phyloP scores from a whole-genome alignment of 2,797 vertebrate species.

The Hephaestus fuliginosus region DNA sequence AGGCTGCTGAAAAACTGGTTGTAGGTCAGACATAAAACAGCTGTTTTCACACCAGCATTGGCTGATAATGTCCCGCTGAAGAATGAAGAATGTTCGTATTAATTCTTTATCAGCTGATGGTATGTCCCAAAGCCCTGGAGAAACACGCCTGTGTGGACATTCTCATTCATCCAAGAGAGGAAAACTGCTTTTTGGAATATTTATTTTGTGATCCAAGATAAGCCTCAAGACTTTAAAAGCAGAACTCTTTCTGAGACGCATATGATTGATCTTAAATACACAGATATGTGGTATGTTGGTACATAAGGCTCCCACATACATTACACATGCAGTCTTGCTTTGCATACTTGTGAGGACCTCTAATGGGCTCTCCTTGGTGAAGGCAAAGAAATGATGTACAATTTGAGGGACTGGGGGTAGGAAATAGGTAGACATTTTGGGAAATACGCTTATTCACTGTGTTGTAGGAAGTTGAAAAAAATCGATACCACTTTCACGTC shows the following conservation, averaged over 20 bases:
- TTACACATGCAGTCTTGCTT: slow-evolving; percentile 7
- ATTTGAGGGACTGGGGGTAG: neutral
- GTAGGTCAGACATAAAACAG: slow-evolving; percentile 73
- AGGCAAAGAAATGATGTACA: neutral
- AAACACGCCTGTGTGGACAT: slow-evolving; percentile 38
- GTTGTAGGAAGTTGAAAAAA: neutral
- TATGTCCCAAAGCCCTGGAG: slow-evolving; percentile 47
- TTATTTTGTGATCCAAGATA: slow-evolving; percentile 65
- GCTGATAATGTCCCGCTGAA: slow-evolving; percentile 66
- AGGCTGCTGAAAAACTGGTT: slow-evolving; percentile 58
- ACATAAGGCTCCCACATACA: slow-evolving; percentile 10
- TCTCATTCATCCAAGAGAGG: slow-evolving; percentile 51
- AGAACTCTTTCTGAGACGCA: slow-evolving; percentile 35
- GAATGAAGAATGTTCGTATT: slow-evolving; percentile 65
- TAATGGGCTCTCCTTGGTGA: neutral
- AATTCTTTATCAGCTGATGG: slow-evolving; percentile 71
- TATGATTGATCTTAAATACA: slow-evolving; percentile 27
- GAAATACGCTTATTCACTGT: neutral
- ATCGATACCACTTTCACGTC: neutral
- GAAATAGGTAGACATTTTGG: slow-evolving; percentile 5
- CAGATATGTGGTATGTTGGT: slow-evolving; percentile 23
- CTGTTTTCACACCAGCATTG: slow-evolving; percentile 74
- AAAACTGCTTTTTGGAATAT: slow-evolving; percentile 64
- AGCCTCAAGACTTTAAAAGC: slow-evolving; percentile 42
- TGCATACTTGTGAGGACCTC: slow-evolving; percentile 9